phyloP scores from a whole-genome alignment of 2,797 vertebrate species.

The Sylvia borin region DNA sequence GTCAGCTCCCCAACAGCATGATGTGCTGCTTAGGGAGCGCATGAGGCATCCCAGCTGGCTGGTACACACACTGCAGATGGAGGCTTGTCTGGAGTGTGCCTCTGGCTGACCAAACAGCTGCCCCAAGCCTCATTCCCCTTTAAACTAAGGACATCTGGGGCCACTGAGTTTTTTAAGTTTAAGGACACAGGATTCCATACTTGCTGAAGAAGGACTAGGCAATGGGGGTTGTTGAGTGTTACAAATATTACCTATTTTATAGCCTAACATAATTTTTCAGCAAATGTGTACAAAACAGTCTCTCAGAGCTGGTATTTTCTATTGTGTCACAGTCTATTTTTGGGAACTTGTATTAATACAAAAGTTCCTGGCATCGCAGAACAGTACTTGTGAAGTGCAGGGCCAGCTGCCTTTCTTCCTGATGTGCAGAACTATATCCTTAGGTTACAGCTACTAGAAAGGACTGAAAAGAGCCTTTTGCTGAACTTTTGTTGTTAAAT shows the following conservation, averaged over 20 bases:
- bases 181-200: background rate
- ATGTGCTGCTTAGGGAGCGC: background rate
- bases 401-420: background rate
- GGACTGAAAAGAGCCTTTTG: background rate
- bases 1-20: background rate
- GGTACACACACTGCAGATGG: background rate
- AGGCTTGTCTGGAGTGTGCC: background rate
- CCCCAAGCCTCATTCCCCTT: background rate
- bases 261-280: background rate
- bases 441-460: background rate
- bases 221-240: background rate
- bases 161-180: background rate
- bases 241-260: background rate
- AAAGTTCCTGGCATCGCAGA: background rate
- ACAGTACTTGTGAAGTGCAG: background rate
- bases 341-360: slow-evolving; percentile 6
- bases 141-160: background rate
- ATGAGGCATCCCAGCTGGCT: background rate
- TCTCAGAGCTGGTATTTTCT: slow-evolving; percentile 29
- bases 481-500: background rate
- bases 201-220: background rate
- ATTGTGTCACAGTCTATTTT: slow-evolving; percentile 44
- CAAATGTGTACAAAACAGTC: background rate
- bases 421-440: background rate
- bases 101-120: background rate